phyloP scores from a whole-genome alignment of 2,797 vertebrate species.

The Odontamblyopus rebecca region DNA sequence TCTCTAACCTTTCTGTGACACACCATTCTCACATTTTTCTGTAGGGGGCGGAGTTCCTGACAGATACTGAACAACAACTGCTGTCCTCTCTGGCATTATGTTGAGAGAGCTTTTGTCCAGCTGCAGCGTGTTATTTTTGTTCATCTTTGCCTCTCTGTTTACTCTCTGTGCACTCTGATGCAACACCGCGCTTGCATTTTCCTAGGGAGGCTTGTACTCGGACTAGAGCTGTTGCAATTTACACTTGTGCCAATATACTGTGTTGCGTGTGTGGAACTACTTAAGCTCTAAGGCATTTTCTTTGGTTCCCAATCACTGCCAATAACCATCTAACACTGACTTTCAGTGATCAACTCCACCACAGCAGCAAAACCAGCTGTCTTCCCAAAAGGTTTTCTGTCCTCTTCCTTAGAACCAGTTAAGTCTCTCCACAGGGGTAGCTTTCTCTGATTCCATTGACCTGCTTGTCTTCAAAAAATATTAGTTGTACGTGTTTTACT shows the following conservation, averaged over 20 bases:
- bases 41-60: conserved; percentile 31
- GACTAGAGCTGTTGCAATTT: neutral
- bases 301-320: neutral
- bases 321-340: neutral
- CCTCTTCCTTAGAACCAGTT: neutral
- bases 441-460: neutral
- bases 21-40: conserved; percentile 37
- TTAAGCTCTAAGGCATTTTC: neutral
- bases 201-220: neutral
- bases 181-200: neutral
- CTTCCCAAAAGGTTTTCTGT: neutral
- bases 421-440: neutral
- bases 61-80: conserved; percentile 72
- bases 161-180: conserved; percentile 1
- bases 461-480: neutral
- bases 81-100: conserved; percentile 58
- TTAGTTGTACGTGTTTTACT: too few species aligned
- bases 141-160: conserved; percentile 37
- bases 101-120: conserved; percentile 63
- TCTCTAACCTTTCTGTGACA: conserved; percentile 52
- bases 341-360: neutral
- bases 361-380: neutral
- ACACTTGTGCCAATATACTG: neutral
- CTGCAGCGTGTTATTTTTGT: conserved; percentile 73
- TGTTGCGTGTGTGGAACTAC: neutral